Conservation (phyloP, 2,113 vertebrate genomes). For the Delphinus delphis region DNA sequence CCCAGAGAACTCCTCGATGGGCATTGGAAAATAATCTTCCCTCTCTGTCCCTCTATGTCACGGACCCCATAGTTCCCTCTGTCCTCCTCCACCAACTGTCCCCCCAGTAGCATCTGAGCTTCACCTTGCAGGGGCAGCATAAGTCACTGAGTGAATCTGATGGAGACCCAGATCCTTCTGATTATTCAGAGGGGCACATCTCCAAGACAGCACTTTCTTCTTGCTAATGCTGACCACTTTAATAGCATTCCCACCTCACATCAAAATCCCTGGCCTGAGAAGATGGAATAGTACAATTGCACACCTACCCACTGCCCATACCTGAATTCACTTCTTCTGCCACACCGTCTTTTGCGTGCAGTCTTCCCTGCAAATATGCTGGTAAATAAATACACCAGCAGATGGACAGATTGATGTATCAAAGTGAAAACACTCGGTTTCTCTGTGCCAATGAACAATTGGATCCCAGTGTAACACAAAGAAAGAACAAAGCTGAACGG, state of each 20-base stretch:
- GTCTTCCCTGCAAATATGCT: background rate
- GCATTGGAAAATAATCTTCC: background rate
- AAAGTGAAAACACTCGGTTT: background rate
- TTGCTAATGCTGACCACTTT: background rate
- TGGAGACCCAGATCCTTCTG: background rate
- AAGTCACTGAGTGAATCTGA: background rate
- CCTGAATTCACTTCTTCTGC: background rate
- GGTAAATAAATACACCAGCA: background rate
- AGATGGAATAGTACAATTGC: background rate
- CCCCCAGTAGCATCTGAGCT: fast-evolving
- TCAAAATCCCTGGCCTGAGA: background rate
- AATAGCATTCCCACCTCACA: background rate
- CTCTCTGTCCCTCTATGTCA: background rate
- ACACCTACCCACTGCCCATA: background rate
- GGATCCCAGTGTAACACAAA: background rate
- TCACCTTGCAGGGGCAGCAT: background rate
- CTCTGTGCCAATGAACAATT: background rate
- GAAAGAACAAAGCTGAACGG: background rate
- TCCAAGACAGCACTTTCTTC: background rate
- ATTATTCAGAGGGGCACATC: background rate
- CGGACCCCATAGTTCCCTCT: background rate
- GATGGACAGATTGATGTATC: background rate
- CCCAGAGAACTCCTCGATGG: background rate
- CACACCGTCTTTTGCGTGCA: background rate
- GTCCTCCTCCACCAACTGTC: background rate